Base-by-base conservation (phyloP, 2,797 vertebrate genomes). In the Ceyx erithaca region DNA sequence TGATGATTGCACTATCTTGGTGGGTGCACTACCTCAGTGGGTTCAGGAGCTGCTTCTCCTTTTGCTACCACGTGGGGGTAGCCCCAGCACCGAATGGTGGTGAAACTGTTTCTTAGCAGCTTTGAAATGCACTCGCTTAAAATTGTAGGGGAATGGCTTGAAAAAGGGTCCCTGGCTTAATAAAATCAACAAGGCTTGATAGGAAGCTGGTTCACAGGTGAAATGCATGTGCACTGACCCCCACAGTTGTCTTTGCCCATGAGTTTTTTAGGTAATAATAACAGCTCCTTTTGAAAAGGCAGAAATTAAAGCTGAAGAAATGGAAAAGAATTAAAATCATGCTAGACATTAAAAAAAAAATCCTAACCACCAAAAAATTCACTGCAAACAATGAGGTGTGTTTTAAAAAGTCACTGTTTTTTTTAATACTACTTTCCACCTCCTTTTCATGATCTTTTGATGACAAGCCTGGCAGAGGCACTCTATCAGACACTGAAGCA, bases 381-480 rank as follows among this genome's bases (percentile, higher is more conserved):
- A 62, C 93, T 78, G 88, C 96, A 96, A 97, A 97, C 94, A 97
- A 96, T 96, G 81, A 96, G 84, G 81, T 85, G 80, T 96, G 73
- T 95, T 96, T 94, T 94, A 92, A 97, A 94, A 96, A 92, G 85
- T 80, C 69, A 5, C 85, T 94, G 95, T 16, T 85, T 97, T 97
- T 96, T 95, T 97, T 97, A 97, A 95, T 97, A 97, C 96, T 93
- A 59, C 87, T 96, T 96, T 92, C 78, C 87, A 92, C 87, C 94
- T 96, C 80, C 64, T 72, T 96, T 30, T 45, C 73, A 58, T 92
- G 95, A 96, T 97, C 96, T 95, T 90, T 80, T 70, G 73, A 73
- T 97, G 97, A 97, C 97, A 97, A 85, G 89, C 93, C 91, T 96
- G 94, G 94, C 90, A 78, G 92, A 97, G 91, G 85, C 92, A 78